Evolutionary conservation across 2,797 vertebrate genomes (phyloP).

Genomic region (Anomalospiza imberbis): DNA sequence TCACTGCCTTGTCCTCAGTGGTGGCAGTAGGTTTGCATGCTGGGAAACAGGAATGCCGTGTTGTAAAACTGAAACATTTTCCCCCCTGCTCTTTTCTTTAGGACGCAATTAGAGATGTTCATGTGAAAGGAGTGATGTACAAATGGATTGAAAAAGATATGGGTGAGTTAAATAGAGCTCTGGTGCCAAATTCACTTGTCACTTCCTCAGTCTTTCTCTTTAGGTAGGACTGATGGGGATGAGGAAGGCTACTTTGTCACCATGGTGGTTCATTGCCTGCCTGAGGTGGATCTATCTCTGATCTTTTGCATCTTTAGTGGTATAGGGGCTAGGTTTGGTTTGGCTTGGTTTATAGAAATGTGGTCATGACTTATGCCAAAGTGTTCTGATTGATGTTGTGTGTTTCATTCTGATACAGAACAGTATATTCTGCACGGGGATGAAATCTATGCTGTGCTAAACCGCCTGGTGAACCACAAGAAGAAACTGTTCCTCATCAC

Average conservation of each 20-base stretch:
- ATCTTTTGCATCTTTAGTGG: not conserved
- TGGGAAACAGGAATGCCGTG: not conserved
- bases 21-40: not conserved
- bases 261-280: not conserved
- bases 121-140: constrained; percentile 84
- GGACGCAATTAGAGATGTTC: constrained; percentile 81
- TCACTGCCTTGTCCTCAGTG: not conserved
- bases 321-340: not conserved
- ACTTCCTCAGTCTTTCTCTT: not conserved
- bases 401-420: constrained; percentile 59
- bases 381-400: not conserved
- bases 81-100: constrained; percentile 29
- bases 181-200: not conserved
- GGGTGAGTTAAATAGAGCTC: constrained; percentile 69
- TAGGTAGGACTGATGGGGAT: not conserved
- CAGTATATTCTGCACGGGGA: constrained; percentile 79
- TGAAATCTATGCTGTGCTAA: constrained; percentile 78
- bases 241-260: not conserved
- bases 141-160: constrained; percentile 81
- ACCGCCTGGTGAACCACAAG: constrained; percentile 75
- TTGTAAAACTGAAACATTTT: not conserved
- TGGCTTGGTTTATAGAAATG: not conserved
- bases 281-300: not conserved
- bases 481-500: constrained; percentile 84
- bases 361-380: not conserved